Conservation (phyloP, 2,888 invertebrate species). For the Cephus pygmeus region DNA sequence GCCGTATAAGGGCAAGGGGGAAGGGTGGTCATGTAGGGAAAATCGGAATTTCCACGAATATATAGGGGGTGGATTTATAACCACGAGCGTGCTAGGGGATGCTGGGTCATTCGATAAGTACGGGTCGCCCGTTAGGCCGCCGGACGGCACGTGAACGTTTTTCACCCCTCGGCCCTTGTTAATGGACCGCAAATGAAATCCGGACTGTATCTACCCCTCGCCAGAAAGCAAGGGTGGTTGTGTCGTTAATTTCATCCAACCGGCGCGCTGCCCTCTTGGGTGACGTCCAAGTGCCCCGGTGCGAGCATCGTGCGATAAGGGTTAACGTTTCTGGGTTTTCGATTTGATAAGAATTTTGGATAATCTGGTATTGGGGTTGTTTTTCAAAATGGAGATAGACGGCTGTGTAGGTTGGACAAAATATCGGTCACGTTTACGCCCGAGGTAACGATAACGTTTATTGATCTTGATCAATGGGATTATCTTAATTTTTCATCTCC, state of each 20-base stretch:
- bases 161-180: not conserved
- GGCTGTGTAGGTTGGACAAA: too few species aligned
- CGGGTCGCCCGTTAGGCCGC: not conserved
- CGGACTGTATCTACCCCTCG: constrained; percentile 18
- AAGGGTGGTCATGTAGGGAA: not conserved
- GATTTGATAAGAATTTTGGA: too few species aligned
- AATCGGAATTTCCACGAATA: not conserved
- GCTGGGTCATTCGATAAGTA: not conserved
- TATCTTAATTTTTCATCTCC: not conserved
- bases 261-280: not conserved
- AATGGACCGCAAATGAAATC: constrained; percentile 27
- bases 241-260: constrained; percentile 26
- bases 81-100: not conserved
- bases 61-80: not conserved
- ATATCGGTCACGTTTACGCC: not conserved
- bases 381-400: too few species aligned
- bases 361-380: too few species aligned
- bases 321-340: not conserved
- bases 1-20: too few species aligned
- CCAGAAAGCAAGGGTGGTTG: not conserved
- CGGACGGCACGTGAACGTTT: not conserved
- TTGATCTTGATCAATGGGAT: not conserved
- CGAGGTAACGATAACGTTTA: too few species aligned
- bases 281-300: not conserved
- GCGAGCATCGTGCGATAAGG: not conserved